Evolutionary conservation across 2,888 invertebrate genomes (phyloP).

Genomic region (Noctua comes): DNA sequence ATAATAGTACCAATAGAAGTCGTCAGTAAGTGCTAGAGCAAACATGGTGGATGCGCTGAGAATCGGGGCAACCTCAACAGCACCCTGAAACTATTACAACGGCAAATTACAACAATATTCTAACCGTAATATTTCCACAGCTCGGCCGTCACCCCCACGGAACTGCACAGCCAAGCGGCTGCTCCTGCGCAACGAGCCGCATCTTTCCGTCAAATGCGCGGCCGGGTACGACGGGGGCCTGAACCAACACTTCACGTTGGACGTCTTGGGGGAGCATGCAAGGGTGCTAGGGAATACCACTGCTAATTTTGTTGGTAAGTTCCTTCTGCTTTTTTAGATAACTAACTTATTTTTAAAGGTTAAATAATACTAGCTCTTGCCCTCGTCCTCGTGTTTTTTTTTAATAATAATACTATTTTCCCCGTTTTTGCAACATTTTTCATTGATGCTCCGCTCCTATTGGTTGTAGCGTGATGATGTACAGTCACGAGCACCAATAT

Average conservation of each 20-base stretch:
- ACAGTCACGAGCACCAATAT: too few species aligned
- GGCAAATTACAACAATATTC: neutral
- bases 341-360: too few species aligned
- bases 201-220: conserved; percentile 80
- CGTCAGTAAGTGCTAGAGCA: neutral
- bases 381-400: too few species aligned
- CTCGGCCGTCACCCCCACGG: conserved; percentile 83
- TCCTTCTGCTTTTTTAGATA: neutral
- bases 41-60: neutral
- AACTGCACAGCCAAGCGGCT: conserved; percentile 82
- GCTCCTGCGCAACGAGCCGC: conserved; percentile 73
- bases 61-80: neutral
- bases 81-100: neutral
- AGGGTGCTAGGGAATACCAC: conserved; percentile 79
- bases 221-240: conserved; percentile 86
- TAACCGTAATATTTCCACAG: conserved; percentile 64
- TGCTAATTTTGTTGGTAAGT: conserved; percentile 75
- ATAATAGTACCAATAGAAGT: too few species aligned
- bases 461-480: too few species aligned
- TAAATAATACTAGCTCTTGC: too few species aligned
- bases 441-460: too few species aligned
- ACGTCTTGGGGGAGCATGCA: conserved; percentile 78
- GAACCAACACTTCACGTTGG: conserved; percentile 83
- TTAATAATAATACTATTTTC: too few species aligned
- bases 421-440: too few species aligned